Conservation (phyloP, 2,797 vertebrate genomes). For the Characodon lateralis region DNA sequence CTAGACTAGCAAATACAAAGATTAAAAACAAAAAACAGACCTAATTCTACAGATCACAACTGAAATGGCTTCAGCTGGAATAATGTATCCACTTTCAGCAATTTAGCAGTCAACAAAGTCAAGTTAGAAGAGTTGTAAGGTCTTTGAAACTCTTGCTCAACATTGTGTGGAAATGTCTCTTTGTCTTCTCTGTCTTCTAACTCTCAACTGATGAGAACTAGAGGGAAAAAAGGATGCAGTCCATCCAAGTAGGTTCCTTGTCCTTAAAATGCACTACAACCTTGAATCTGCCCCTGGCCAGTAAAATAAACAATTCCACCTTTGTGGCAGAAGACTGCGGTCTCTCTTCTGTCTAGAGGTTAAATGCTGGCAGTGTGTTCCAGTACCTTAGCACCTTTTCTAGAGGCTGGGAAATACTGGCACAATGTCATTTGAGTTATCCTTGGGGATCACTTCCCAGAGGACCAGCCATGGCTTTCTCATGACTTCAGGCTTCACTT, state of each 20-base stretch:
- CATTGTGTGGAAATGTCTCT: neutral
- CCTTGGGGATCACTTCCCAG: neutral
- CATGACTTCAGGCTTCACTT: neutral
- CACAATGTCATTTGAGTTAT: neutral
- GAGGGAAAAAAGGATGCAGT: neutral
- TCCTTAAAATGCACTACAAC: neutral
- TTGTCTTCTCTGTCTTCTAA: too few species aligned
- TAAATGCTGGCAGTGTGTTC: neutral
- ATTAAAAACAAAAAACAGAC: neutral
- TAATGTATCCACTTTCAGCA: neutral
- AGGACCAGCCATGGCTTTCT: too few species aligned
- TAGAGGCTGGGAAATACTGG: neutral
- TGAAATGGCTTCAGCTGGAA: neutral
- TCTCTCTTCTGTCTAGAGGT: neutral
- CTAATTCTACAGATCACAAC: neutral
- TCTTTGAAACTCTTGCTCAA: neutral
- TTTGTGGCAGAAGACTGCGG: neutral
- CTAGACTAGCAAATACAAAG: neutral
- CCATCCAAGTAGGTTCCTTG: neutral
- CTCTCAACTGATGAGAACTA: too few species aligned
- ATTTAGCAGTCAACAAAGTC: neutral
- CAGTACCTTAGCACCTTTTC: neutral
- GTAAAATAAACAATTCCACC: neutral
- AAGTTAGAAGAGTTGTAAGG: neutral
- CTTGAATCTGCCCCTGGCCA: neutral